Evolutionary conservation across 2,888 invertebrate species (phyloP).

Genomic region (Acleris emargana): DNA sequence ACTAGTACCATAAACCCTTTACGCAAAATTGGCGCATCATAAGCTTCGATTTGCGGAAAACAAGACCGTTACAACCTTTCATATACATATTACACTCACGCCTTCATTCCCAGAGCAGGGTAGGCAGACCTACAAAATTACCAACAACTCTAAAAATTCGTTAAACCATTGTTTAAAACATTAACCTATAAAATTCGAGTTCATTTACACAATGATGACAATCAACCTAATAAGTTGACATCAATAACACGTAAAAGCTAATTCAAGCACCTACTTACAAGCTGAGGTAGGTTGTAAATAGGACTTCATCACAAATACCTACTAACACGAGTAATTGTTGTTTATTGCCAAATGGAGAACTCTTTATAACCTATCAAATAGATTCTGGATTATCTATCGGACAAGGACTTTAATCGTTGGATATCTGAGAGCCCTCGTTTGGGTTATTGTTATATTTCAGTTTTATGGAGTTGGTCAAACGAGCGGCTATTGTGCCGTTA

Average conservation of each 20-base stretch:
- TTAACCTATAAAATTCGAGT: too few species aligned
- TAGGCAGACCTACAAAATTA: too few species aligned
- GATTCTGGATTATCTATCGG: constrained; percentile 52
- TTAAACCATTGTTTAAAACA: too few species aligned
- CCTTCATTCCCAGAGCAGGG: too few species aligned
- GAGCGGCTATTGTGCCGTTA: constrained; percentile 64
- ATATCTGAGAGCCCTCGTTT: constrained; percentile 49
- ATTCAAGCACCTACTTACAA: constrained; percentile 15
- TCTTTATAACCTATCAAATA: constrained; percentile 43
- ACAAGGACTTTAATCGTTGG: constrained; percentile 58
- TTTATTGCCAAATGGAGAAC: constrained; percentile 32
- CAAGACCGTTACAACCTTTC: too few species aligned
- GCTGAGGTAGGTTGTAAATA: constrained; percentile 8
- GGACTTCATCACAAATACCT: constrained; percentile 29
- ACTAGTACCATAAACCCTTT: too few species aligned
- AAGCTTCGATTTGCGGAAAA: too few species aligned
- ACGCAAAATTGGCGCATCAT: too few species aligned
- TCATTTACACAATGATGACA: too few species aligned
- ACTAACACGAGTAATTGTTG: constrained; percentile 36
- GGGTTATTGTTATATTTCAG: constrained; percentile 67
- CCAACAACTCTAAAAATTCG: too few species aligned
- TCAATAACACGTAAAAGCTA: not conserved
- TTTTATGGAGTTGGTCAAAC: constrained; percentile 69
- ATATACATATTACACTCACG: too few species aligned
- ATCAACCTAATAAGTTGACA: too few species aligned